Evolutionary conservation across 2,113 vertebrate species (phyloP).

Genomic region (Gymnogyps californianus): DNA sequence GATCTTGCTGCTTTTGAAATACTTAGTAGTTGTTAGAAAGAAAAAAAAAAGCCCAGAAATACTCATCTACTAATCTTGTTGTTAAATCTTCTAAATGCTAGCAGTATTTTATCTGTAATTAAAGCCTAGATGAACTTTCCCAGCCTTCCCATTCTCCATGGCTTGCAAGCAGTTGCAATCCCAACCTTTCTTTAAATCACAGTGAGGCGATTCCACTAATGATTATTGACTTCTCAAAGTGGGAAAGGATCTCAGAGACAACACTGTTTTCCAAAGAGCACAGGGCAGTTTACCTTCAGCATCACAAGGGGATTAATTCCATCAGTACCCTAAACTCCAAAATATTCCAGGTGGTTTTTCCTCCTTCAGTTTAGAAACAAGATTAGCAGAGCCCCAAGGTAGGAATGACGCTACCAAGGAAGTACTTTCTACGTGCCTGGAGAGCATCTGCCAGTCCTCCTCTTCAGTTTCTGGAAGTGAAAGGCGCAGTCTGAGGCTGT

Average conservation of each 20-base stretch:
- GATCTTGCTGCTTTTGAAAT: neutral
- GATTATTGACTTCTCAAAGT: neutral
- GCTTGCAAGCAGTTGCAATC: neutral
- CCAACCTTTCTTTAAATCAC: neutral
- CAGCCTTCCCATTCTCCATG: neutral
- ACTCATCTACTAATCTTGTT: neutral
- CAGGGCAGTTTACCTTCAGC: neutral
- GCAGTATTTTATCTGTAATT: neutral
- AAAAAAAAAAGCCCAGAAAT: neutral
- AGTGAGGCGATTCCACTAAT: neutral
- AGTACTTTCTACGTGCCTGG: neutral
- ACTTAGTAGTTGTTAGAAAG: neutral
- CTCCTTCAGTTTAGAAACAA: neutral
- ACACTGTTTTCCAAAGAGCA: neutral
- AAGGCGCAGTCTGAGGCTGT: neutral
- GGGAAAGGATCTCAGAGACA: neutral
- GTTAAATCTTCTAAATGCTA: neutral
- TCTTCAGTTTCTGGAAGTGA: neutral
- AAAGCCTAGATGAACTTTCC: neutral
- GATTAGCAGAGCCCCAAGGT: neutral
- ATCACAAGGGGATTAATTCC: neutral
- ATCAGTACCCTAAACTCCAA: neutral
- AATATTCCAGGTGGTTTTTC: neutral
- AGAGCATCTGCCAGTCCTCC: neutral
- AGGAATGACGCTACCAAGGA: neutral